phyloP scores from a whole-genome alignment of 2,113 vertebrate genomes.

The Nestor notabilis region DNA sequence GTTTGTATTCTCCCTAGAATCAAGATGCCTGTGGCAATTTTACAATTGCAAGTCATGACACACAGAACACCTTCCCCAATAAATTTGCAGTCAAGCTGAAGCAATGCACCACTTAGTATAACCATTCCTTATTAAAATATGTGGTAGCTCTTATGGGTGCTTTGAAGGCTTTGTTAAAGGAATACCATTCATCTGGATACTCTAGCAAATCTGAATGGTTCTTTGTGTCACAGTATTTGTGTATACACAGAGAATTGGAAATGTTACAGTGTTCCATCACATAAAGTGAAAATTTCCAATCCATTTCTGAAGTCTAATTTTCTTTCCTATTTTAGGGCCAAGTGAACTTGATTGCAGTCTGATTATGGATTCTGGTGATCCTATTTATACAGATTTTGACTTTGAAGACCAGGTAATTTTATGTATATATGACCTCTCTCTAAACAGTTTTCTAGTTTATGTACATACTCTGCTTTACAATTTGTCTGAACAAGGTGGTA shows the following conservation, averaged over 20 bases:
- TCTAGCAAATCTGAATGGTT: not conserved
- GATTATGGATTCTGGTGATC: constrained; percentile 81
- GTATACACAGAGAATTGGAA: not conserved
- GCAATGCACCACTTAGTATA: not conserved
- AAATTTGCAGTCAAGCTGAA: not conserved
- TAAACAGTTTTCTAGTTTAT: not conserved
- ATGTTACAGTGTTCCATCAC: not conserved
- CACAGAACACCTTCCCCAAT: not conserved
- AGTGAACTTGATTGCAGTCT: constrained; percentile 86
- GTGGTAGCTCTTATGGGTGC: not conserved
- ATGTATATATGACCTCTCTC: not conserved
- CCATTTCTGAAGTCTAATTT: not conserved
- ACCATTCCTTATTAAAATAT: not conserved
- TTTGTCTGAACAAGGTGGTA: not conserved
- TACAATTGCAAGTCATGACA: not conserved
- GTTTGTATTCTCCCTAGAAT: not conserved
- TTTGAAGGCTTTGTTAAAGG: not conserved
- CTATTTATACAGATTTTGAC: constrained; percentile 78
- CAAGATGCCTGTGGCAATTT: not conserved
- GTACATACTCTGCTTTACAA: not conserved
- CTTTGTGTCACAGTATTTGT: not conserved
- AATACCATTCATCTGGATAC: not conserved
- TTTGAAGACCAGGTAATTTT: constrained; percentile 88
- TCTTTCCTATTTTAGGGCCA: constrained; percentile 76
- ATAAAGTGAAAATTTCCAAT: not conserved